A percentile compares a stretch with the other conserved stretches of the same genome.
phyloP scores from a whole-genome alignment of 1,140 invertebrate species.

The Capitella teleta region DNA sequence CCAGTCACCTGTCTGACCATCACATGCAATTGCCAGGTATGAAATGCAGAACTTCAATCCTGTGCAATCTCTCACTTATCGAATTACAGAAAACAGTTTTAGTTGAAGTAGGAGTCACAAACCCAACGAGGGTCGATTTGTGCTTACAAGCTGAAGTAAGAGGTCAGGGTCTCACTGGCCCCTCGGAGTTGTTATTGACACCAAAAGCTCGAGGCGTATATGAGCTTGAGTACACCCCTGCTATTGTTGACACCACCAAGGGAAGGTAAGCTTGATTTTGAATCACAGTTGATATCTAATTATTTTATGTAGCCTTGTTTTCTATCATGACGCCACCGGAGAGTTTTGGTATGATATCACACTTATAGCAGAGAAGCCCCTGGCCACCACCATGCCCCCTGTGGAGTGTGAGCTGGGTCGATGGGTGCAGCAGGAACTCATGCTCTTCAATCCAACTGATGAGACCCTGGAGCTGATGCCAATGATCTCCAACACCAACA shows the following conservation, averaged over 20 bases:
- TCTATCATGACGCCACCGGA: slow-evolving; percentile 35
- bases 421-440: slow-evolving; percentile 31
- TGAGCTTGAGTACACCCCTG: slow-evolving; percentile 29
- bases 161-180: slow-evolving; percentile 27
- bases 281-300: no score
- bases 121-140: slow-evolving; percentile 30
- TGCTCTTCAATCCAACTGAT: slow-evolving; percentile 33
- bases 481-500: slow-evolving; percentile 34
- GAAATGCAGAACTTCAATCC: not conserved
- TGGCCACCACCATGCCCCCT: slow-evolving; percentile 25
- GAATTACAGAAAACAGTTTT: slow-evolving; percentile 25
- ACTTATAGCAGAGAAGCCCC: slow-evolving; percentile 27
- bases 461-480: slow-evolving; percentile 31
- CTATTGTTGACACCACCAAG: slow-evolving; percentile 24
- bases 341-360: slow-evolving; percentile 41
- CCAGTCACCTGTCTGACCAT: slow-evolving; percentile 30
- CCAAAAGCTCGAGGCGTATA: slow-evolving; percentile 31
- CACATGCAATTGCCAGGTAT: slow-evolving; percentile 34
- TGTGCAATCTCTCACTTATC: not conserved
- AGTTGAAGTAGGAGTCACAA: slow-evolving; percentile 32
- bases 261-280: slow-evolving; percentile 24
- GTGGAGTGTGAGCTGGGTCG: slow-evolving; percentile 41
- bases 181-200: slow-evolving; percentile 20
- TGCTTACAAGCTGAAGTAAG: slow-evolving; percentile 24
- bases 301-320: slow-evolving; percentile 32